Percentiles rank a stretch among this genome's conserved stretches.
phyloP scores from a whole-genome alignment of 2,113 vertebrate species.

The Chascanopsetta lugubris region DNA sequence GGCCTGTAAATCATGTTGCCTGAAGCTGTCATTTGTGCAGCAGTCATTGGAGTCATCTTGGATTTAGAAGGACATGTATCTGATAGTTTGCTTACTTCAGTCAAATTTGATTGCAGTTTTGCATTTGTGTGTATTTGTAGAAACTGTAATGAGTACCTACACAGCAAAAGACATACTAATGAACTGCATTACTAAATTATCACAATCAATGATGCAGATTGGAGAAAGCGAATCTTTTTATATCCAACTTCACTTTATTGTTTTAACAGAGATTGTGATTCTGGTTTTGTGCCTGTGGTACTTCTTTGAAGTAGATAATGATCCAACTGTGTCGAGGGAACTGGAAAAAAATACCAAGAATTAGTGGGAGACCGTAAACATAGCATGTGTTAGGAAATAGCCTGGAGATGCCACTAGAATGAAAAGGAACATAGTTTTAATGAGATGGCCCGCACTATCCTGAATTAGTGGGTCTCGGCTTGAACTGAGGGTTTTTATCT shows the following conservation, averaged over 20 bases:
- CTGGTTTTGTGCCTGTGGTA: too few species aligned
- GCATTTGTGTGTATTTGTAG: constrained; percentile 34
- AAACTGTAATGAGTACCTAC: not conserved
- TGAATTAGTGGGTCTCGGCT: not conserved
- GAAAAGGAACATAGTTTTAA: not conserved
- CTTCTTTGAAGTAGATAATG: not conserved
- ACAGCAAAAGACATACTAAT: not conserved
- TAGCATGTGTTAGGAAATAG: not conserved
- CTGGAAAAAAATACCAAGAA: not conserved
- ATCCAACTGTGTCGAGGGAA: not conserved
- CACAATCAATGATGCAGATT: not conserved
- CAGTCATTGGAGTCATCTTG: constrained; percentile 58
- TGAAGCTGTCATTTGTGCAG: constrained; percentile 55
- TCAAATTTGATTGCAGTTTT: constrained; percentile 42
- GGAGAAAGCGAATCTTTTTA: not conserved
- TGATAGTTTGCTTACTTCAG: constrained; percentile 51
- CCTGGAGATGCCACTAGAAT: not conserved
- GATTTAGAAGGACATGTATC: constrained; percentile 60
- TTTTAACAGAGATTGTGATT: too few species aligned
- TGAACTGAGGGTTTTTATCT: not conserved
- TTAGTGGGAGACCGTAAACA: not conserved
- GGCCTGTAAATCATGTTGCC: constrained; percentile 68
- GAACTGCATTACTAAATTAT: not conserved
- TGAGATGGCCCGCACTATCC: not conserved
- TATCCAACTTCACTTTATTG: too few species aligned